These are phyloP conservation scores for Kradibia gibbosae DNA, from an alignment of 1,140 invertebrate species.

Conservation along the genomic window DNA sequence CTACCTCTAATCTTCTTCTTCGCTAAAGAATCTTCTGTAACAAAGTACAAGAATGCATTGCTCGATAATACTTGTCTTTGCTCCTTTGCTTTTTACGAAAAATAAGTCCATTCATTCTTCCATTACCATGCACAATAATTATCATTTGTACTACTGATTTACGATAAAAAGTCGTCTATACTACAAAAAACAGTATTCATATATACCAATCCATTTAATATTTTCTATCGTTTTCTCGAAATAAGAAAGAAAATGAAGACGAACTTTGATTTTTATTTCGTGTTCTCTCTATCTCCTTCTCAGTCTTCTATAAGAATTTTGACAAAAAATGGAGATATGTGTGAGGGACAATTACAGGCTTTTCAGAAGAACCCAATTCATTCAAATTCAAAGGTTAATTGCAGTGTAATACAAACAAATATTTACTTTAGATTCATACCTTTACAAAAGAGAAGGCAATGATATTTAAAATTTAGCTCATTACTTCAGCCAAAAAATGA, in stretches of 20 bases:
- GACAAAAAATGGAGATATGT: no score
- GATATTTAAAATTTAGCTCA: no score
- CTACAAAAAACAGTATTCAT: conserved; percentile 11
- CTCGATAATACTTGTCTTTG: conserved; percentile 3
- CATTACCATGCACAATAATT: conserved; percentile 16
- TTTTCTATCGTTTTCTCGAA: not conserved
- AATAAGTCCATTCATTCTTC: conserved; percentile 24
- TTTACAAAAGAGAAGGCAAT: no score
- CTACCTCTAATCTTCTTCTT: conserved; percentile 15
- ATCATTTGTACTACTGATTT: conserved; percentile 11
- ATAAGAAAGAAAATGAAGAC: conserved; percentile 7
- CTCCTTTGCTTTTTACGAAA: conserved; percentile 17
- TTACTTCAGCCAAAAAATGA: no score
- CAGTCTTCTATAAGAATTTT: no score
- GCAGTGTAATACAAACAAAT: no score
- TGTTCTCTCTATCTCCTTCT: conserved; percentile 48
- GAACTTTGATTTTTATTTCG: conserved; percentile 7
- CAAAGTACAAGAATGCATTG: conserved; percentile 21
- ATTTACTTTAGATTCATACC: no score
- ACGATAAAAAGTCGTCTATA: conserved; percentile 1
- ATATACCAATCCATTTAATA: conserved; percentile 5
- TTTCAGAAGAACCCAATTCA: no score
- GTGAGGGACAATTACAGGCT: no score
- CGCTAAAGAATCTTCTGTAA: conserved; percentile 8
- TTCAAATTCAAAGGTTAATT: no score